A percentile compares a stretch with the other conserved stretches of the same genome.
These are phyloP conservation scores for Chamaetylas fuelleborni DNA, from an alignment of 2,113 vertebrate genomes.

Conservation along the genomic window DNA sequence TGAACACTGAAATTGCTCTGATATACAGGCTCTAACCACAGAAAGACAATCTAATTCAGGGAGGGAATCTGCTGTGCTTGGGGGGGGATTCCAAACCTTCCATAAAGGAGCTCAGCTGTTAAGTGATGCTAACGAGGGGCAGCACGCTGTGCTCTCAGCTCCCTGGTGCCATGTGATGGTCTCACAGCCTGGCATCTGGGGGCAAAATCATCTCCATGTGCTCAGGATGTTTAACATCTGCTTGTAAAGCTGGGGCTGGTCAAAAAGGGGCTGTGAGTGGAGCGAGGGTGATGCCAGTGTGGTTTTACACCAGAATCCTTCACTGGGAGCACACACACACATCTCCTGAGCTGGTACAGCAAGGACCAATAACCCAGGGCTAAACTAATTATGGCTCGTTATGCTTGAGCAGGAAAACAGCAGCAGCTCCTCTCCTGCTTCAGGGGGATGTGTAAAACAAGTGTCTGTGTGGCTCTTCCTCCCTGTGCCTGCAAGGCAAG, in stretches of 20 bases:
- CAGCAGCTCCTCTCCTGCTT: background rate
- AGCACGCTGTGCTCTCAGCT: constrained; percentile 15
- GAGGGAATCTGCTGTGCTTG: constrained; percentile 26
- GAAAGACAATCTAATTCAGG: background rate
- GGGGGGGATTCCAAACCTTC: background rate
- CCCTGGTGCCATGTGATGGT: background rate
- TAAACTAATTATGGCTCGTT: constrained; percentile 19
- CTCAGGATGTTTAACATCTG: constrained; percentile 14
- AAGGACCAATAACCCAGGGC: background rate
- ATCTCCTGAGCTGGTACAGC: background rate
- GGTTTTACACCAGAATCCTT: background rate
- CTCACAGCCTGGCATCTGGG: constrained; percentile 33
- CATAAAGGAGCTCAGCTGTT: constrained; percentile 27
- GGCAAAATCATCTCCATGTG: background rate
- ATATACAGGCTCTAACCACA: background rate
- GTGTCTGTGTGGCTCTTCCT: fast-evolving
- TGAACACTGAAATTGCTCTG: constrained; percentile 14
- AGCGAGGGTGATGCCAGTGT: background rate
- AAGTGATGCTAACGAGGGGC: constrained; percentile 11
- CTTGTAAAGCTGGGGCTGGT: background rate
- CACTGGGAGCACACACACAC: background rate
- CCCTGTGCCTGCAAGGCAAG: background rate
- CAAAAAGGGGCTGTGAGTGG: background rate
- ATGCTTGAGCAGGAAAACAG: constrained; percentile 19
- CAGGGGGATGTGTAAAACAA: background rate